A percentile compares a stretch with the other conserved stretches of the same genome.
Evolutionary conservation across 2,113 vertebrate genomes (phyloP).

Genomic region (Seriola rivoliana): DNA sequence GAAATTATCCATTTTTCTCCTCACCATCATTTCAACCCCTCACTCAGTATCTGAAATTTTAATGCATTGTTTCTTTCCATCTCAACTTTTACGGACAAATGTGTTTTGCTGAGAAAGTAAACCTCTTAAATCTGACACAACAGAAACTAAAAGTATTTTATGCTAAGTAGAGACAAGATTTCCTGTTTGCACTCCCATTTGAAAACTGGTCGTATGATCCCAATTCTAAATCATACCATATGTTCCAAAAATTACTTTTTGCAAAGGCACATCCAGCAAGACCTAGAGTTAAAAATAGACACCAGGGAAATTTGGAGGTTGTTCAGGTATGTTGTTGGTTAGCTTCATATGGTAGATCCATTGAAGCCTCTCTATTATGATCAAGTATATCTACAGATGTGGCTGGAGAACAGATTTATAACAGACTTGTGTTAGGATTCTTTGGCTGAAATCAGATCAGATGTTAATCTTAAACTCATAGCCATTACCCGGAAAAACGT

Average conservation of each 20-base stretch:
- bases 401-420: slow-evolving; percentile 71
- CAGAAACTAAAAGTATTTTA: slow-evolving; percentile 41
- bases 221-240: slow-evolving; percentile 69
- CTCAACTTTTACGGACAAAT: slow-evolving; percentile 21
- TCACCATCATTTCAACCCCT: slow-evolving; percentile 30
- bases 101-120: slow-evolving; percentile 14
- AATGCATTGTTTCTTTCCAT: slow-evolving; percentile 5
- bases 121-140: slow-evolving; percentile 28
- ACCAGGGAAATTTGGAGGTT: slow-evolving; percentile 72
- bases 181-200: slow-evolving; percentile 58
- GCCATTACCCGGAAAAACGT: slow-evolving; percentile 39
- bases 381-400: slow-evolving; percentile 79
- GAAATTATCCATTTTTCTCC: slow-evolving; percentile 48
- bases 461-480: slow-evolving; percentile 70
- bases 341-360: slow-evolving; percentile 74
- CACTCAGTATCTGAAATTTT: slow-evolving; percentile 16
- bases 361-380: slow-evolving; percentile 66
- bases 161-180: slow-evolving; percentile 49
- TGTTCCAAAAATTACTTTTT: slow-evolving; percentile 70
- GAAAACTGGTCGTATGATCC: slow-evolving; percentile 51
- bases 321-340: slow-evolving; percentile 81
- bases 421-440: slow-evolving; percentile 62
- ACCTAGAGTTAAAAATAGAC: slow-evolving; percentile 73
- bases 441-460: slow-evolving; percentile 71
- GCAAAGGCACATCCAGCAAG: slow-evolving; percentile 60